Conservation (phyloP, 2,113 vertebrate genomes). For the Calypte anna region DNA sequence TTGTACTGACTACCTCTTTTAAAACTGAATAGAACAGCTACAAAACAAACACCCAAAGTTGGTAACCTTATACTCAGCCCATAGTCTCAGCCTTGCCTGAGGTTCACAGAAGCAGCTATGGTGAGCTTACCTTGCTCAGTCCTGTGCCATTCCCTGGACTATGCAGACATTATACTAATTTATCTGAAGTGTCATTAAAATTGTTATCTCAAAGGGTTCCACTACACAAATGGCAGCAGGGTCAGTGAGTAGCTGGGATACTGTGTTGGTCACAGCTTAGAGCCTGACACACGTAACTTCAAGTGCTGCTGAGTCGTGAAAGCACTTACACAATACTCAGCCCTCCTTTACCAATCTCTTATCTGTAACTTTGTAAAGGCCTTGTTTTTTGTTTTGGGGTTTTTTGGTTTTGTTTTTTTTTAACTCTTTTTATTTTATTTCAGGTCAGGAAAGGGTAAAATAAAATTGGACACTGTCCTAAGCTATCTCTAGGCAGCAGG, state of each 20-base stretch:
- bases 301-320: background rate
- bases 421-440: background rate
- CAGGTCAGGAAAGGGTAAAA: conserved; percentile 19
- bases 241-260: fast-evolving
- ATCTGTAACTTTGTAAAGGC: background rate
- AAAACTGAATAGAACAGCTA: background rate
- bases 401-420: too few relatives aligned
- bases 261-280: fast-evolving
- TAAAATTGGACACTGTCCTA: background rate
- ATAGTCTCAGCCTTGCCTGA: background rate
- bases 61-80: background rate
- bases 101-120: background rate
- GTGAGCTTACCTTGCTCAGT: background rate
- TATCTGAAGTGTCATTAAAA: background rate
- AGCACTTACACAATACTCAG: background rate
- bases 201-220: background rate
- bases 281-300: background rate
- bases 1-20: background rate
- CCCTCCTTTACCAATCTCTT: background rate
- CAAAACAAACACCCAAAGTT: background rate
- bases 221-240: background rate
- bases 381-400: too few relatives aligned
- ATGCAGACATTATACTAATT: background rate
- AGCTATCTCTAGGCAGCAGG: background rate
- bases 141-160: background rate